phyloP scores from a whole-genome alignment of 1,140 invertebrate species.

The Drosophila pandora region DNA sequence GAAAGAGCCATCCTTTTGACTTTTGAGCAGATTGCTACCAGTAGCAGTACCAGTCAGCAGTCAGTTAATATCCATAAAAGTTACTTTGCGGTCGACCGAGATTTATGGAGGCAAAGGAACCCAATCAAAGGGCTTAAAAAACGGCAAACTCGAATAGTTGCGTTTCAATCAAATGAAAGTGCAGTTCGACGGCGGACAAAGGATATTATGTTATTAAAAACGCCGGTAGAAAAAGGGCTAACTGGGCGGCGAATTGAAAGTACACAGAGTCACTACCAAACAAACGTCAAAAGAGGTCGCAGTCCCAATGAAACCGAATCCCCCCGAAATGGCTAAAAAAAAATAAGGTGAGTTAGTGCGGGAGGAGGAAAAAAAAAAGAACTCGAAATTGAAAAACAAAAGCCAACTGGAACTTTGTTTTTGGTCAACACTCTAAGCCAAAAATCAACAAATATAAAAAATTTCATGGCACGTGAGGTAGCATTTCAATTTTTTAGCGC shows the following conservation, averaged over 20 bases:
- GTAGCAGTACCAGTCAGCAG: not conserved
- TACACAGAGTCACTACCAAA: constrained; percentile 23
- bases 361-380: constrained; percentile 33
- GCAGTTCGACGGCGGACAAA: constrained; percentile 50
- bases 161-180: constrained; percentile 76
- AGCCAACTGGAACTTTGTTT: constrained; percentile 78
- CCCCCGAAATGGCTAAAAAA: constrained; percentile 18
- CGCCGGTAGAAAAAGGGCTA: constrained; percentile 9
- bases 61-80: constrained; percentile 38
- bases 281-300: constrained; percentile 23
- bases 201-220: constrained; percentile 81
- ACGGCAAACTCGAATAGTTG: constrained; percentile 52
- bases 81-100: constrained; percentile 26
- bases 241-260: not conserved
- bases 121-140: constrained; percentile 48
- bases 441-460: constrained; percentile 82
- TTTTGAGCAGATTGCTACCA: constrained; percentile 23
- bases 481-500: constrained; percentile 80
- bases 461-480: constrained; percentile 73
- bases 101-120: constrained; percentile 26
- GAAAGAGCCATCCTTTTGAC: constrained; percentile 32
- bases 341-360: constrained; percentile 39
- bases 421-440: constrained; percentile 82
- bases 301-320: constrained; percentile 55
- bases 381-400: constrained; percentile 75